Evolutionary conservation across 2,797 vertebrate species (phyloP), one percentile per base, ranked within the genome.

Genomic region (Anguilla marmorata): DNA sequence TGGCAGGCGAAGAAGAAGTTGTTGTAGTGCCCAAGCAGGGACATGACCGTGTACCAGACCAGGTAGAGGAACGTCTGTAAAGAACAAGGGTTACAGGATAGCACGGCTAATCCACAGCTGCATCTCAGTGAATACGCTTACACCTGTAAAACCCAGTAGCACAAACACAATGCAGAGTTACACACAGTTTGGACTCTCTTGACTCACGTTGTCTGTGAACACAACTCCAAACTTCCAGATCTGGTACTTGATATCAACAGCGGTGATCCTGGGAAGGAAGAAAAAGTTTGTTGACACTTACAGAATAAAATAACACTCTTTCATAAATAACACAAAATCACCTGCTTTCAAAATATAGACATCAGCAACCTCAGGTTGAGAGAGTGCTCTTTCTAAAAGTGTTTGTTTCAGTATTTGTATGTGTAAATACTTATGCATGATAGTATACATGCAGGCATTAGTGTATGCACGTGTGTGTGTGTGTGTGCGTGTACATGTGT

Each of bases 1-100:
- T 99, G 98, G n/a, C 96, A 97, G 24, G 98, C 98, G 0, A 95
- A 99, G 96, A 99, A 99, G 96, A 99, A 99, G 93, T 98, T 97
- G 96, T 99, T 99, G 95, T 98, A 99, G 94, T 99, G 98, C 0
- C 98, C 98, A 0, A 99, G 96, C 88, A 97, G 89, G 24, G 98
- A 99, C 98, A 99, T 99, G 52, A 98, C 93, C 87, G 94, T 93
- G 93, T 99, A 99, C 98, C 98, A 99, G 41, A 97, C 96, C 89
- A 99, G 96, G 90, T 99, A 99, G 0, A 99, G 96, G 94, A 99
- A 99, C 0, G 98, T 98, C 98, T 99, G 63, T 24, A 89, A 2
- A 85, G 41, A 74, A 69, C 11, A 63, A 79, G 4, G 27, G 50
- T 0, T 21, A 24, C 3, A 37, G 66, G 54, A 5, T 74, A 84